Conservation (phyloP, 2,113 vertebrate genomes). For the Apodemus sylvaticus region DNA sequence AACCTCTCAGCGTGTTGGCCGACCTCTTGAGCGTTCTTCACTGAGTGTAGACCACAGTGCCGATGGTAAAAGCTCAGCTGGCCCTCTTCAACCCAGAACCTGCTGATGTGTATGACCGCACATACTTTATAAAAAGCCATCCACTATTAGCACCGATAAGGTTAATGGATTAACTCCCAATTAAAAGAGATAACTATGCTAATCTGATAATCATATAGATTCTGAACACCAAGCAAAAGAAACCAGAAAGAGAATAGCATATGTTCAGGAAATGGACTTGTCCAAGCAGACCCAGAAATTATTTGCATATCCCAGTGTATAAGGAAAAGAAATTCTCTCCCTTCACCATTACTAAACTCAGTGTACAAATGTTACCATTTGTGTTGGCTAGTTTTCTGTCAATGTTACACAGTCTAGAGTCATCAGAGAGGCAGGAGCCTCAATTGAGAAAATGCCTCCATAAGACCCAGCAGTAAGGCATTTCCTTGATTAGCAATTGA, state of each 20-base stretch:
- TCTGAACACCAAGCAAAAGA: conserved; percentile 44
- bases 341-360: neutral
- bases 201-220: neutral
- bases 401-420: neutral
- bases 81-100: neutral
- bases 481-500: neutral
- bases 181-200: conserved; percentile 41
- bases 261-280: conserved; percentile 25
- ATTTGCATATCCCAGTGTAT: neutral
- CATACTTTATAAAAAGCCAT: neutral
- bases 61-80: neutral
- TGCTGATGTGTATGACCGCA: neutral
- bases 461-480: neutral
- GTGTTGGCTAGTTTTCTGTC: neutral
- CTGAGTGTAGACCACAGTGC: neutral
- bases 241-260: neutral
- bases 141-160: neutral
- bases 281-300: neutral
- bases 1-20: neutral
- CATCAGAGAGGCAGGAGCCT: neutral
- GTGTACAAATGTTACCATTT: neutral
- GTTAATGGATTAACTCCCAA: conserved; percentile 56
- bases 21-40: neutral
- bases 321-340: neutral
- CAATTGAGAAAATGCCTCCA: neutral